Conservation (phyloP, 2,888 invertebrate species). For the Mesoligia furuncula region DNA sequence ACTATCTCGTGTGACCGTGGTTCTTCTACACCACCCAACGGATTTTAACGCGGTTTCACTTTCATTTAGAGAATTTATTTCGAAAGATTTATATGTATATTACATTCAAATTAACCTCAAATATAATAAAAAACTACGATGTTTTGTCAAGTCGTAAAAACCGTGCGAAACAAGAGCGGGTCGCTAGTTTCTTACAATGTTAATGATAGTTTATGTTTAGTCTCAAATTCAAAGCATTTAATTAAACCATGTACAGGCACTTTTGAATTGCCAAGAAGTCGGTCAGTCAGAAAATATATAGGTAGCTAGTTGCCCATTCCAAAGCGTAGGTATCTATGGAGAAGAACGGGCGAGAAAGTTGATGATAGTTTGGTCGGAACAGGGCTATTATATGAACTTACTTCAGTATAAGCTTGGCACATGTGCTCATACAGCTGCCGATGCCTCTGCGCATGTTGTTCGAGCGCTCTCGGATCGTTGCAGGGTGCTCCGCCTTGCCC, state of each 20-base stretch:
- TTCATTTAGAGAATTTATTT: neutral
- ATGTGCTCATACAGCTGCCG: slow-evolving; percentile 98
- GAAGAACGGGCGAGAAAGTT: too few species aligned
- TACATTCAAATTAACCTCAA: neutral
- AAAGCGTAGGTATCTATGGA: too few species aligned
- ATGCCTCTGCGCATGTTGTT: slow-evolving; percentile 97
- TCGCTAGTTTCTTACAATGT: neutral
- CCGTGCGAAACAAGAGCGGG: neutral
- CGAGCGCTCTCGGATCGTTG: slow-evolving; percentile 95
- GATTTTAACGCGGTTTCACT: too few species aligned
- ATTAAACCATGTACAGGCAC: too few species aligned
- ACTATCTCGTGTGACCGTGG: neutral
- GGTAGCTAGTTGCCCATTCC: too few species aligned
- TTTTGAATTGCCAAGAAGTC: too few species aligned
- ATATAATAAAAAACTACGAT: neutral
- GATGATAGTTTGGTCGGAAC: neutral
- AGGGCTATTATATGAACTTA: slow-evolving; percentile 48
- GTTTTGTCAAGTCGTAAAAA: neutral
- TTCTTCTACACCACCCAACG: too few species aligned
- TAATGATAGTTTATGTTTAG: neutral
- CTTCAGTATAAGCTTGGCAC: slow-evolving; percentile 94
- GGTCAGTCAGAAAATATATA: too few species aligned
- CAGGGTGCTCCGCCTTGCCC: slow-evolving; percentile 87
- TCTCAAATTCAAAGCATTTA: too few species aligned
- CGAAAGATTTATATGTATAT: too few species aligned